Conservation (phyloP, 2,113 vertebrate genomes). For the Leuciscus idus region DNA sequence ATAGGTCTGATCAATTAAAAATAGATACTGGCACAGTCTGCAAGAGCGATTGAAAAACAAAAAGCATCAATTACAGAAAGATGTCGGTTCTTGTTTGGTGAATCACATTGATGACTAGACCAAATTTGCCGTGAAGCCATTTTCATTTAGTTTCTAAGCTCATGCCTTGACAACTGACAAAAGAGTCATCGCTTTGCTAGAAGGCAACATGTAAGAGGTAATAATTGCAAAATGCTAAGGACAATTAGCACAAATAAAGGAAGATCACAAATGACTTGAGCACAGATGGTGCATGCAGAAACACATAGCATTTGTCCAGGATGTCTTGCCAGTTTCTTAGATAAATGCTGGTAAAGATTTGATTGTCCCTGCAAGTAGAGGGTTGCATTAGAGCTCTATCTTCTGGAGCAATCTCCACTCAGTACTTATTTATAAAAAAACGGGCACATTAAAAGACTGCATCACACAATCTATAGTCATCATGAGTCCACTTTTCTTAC, state of each 20-base stretch:
- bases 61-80: conserved; percentile 57
- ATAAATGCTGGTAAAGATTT: conserved; percentile 39
- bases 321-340: conserved; percentile 29
- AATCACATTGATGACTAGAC: conserved; percentile 45
- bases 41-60: conserved; percentile 61
- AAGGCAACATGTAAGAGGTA: conserved; percentile 44
- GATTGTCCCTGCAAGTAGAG: conserved; percentile 50
- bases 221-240: conserved; percentile 50
- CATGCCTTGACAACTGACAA: conserved; percentile 41
- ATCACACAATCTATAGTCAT: conserved; percentile 66
- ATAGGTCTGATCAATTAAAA: conserved; percentile 71
- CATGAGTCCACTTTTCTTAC: conserved; percentile 59
- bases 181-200: conserved; percentile 43
- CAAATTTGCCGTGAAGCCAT: conserved; percentile 52
- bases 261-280: conserved; percentile 47
- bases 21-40: conserved; percentile 63
- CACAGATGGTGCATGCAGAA: conserved; percentile 52
- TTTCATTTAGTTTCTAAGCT: conserved; percentile 49
- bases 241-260: conserved; percentile 47
- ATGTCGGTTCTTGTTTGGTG: conserved; percentile 46
- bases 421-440: conserved; percentile 55
- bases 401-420: conserved; percentile 50
- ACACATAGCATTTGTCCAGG: conserved; percentile 47
- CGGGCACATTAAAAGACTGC: conserved; percentile 58
- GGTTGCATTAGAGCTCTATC: conserved; percentile 38